Evolutionary conservation across 2,888 invertebrate genomes (phyloP), one percentile per base, ranked within the genome.

Genomic region (Acheta domesticus): DNA sequence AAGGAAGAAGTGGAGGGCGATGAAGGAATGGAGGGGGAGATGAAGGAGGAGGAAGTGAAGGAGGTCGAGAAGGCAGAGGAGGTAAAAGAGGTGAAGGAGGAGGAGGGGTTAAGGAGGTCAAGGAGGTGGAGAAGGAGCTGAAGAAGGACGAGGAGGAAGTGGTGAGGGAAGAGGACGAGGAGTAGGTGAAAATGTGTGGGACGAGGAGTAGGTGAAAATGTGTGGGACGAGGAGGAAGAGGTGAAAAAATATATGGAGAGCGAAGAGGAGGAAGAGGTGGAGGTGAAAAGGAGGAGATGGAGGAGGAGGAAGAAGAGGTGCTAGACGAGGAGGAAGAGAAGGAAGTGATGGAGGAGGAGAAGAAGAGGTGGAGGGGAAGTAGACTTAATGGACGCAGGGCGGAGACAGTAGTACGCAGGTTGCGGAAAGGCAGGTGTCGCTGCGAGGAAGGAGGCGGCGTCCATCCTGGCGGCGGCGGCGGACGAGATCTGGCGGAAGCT

Each of bases 11-110:
- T 16, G 75, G 21, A 21, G 20, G 21, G 21, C 20, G 14, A 75
- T 4, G 75, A 16, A 23, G 8, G 8, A 3, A 23, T 16, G 75
- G 75, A 21, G 75, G 76, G 48, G 81, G 79, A 74, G 80, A 81
- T 8, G 23, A 20, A 23, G 49, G 23, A 36, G 5, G 8, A 36
- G 4, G 36, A 8, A 4, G 36, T 36, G 36, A 8, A 36, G 36
- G 36, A 8, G 36, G 36, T 0, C 2, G 36, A 36, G 36, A 4
- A 36, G 23, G 23, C 3, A 8, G 5, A 8, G 5, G 36, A 36
- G 36, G 8, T 5, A 8, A 4, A 36, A 1, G 36, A 8, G 8
- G 36, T 36, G 36, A 8, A 49, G 21, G 49, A 74, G 21, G n/a
- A 20, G n/a, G n/a, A 73, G 77, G n/a, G n/a, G n/a, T n/a, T n/a